These are phyloP conservation scores for Tupiocoris notatus DNA, from an alignment of 2,888 invertebrate species.

Conservation along the genomic window DNA sequence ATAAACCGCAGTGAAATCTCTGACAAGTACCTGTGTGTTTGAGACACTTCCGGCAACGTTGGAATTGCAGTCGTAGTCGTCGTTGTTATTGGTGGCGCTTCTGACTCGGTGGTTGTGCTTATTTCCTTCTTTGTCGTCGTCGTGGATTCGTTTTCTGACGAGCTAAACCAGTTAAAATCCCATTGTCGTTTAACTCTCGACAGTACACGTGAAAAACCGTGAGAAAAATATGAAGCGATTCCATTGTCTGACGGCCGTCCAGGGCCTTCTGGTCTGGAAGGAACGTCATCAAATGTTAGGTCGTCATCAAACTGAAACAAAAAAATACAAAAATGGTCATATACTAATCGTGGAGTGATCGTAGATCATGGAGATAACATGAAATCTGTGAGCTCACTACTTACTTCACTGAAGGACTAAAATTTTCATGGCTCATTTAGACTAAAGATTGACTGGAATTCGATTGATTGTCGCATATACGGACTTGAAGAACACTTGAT, in stretches of 20 bases:
- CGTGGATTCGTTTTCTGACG: not conserved
- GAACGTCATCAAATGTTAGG: slow-evolving; percentile 30
- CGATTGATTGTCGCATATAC: too few relatives aligned
- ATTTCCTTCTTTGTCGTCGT: not conserved
- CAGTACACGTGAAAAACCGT: not conserved
- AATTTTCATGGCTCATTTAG: too few relatives aligned
- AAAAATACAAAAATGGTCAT: not conserved
- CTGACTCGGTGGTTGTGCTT: not conserved
- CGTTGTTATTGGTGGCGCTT: not conserved
- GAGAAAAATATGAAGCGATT: not conserved
- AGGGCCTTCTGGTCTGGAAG: slow-evolving; percentile 26
- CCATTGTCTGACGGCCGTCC: slow-evolving; percentile 13
- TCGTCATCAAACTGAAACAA: slow-evolving; percentile 30
- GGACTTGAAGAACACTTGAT: too few relatives aligned
- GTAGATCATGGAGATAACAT: too few relatives aligned
- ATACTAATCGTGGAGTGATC: too few relatives aligned
- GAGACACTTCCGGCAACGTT: not conserved
- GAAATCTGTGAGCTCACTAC: too few relatives aligned
- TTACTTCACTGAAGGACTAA: too few relatives aligned
- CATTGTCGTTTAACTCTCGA: not conserved
- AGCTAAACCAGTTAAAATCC: not conserved
- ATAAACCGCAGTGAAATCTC: too few relatives aligned
- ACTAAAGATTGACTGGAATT: too few relatives aligned
- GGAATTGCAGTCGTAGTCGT: not conserved
- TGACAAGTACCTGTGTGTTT: not conserved